Evolutionary conservation across 2,888 invertebrate genomes (phyloP), one percentile per base, ranked within the genome.

Genomic region (Rhaphigaster nebulosa): DNA sequence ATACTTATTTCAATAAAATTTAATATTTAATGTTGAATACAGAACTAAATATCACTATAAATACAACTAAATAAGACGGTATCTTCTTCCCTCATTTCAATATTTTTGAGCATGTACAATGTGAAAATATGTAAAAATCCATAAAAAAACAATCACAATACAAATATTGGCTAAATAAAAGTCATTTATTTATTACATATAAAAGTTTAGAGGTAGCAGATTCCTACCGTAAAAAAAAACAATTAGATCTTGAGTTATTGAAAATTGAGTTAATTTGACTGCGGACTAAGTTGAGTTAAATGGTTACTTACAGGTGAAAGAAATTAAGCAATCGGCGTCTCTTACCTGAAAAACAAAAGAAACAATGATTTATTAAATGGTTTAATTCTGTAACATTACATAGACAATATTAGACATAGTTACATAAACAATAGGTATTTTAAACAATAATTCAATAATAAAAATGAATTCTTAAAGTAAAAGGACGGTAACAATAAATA

Each of bases 331-430:
- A 45, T 84, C n/a, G 6, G 20, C 84, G 84, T 50, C 84, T 41
- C 84, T 84, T 84, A 84, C 84, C 84, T 84, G 84, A 50, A 84
- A 80, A 41, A 84, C 13, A 84, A 84, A 41, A 84, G 41, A 70
- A 70, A 38, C 6, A 38, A 38, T 20, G 5, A 76, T 29, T 65
- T 29, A 29, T 29, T 29, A 65, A n/a, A 29, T 65, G 10, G 23
- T 29, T 65, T 0, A 15, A 65, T 65, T 65, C 3, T 18, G 15
- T 29, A n/a, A 65, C 4, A 29, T 5, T 29, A 18, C 2, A 20
- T 15, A 60, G 4, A n/a, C 10, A 60, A 60, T 29, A 29, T 29
- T 65, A 60, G 0, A 60, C 5, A 60, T 70, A 70, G 15, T 29
- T 70, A 70, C 8, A 70, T 18, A n/a, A n/a, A 70, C 10, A 15